Evolutionary conservation across 2,797 vertebrate genomes (phyloP), one percentile per base, ranked within the genome.

Genomic region (Smutsia gigantea): DNA sequence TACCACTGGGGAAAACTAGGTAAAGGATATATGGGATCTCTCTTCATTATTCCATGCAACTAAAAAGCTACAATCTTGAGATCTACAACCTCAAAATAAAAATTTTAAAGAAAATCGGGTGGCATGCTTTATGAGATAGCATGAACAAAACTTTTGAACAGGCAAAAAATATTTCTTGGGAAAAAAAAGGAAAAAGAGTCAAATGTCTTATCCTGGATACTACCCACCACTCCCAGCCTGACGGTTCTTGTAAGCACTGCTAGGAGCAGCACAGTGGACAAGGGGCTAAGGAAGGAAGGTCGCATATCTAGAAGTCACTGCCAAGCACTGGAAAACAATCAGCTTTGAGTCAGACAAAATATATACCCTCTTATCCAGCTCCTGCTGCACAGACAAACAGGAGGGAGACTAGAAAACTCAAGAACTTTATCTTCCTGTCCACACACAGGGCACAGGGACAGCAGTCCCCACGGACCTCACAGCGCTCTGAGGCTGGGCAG

Each of bases 91-190:
- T 57, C n/a, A 61, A 82, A 82, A 61, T 17, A 29, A 49, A 78
- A 31, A 0, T 46, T 61, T 53, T 68, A 37, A 63, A 59, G 66
- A 68, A 66, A 27, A 53, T 18, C 61, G 21, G 18, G 25, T 55
- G 10, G 6, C 37, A 49, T 31, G n/a, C 13, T 94, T 89, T 51
- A 49, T 72, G 51, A 92, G 66, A 79, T 39, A 88, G 31, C 53
- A 79, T 27, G n/a, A 90, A 72, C 63, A 93, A 61, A 79, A 84
- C 46, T 57, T 57, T 77, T 46, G 13, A 95, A 34, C 15, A 42
- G 71, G 90, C 10, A 29, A 90, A 96, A 88, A 5, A 86, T 59
- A 39, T 53, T 61, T 49, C 53, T 87, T 64, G 9, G 46, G 46
- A 46, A 46, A 46, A 46, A 46, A 46, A 39, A 55, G 37, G 84